Evolutionary conservation across 2,797 vertebrate species (phyloP).

Genomic region (Chelidonichthys spinosus): DNA sequence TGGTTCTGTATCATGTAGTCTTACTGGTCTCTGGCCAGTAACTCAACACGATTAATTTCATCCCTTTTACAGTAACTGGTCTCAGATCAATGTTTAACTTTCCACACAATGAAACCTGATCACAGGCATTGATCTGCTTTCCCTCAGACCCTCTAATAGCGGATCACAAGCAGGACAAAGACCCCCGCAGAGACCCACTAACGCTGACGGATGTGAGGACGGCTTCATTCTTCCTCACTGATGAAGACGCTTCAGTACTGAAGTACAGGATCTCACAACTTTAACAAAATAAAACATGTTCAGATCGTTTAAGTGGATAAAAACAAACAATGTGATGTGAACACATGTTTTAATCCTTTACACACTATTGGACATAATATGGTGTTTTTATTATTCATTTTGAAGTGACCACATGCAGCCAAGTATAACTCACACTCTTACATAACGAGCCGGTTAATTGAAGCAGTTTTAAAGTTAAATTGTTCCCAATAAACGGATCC

Average conservation of each 20-base stretch:
- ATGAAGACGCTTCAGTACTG: neutral
- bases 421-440: neutral
- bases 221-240: neutral
- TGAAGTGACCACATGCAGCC: neutral
- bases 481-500: conserved; percentile 51
- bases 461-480: conserved; percentile 6
- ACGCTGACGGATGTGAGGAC: conserved; percentile 4
- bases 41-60: conserved; percentile 66
- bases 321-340: neutral
- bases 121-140: conserved; percentile 61
- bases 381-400: neutral
- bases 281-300: neutral
- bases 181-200: neutral
- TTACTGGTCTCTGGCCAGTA: neutral
- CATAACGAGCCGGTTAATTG: conserved; percentile 28
- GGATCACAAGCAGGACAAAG: neutral
- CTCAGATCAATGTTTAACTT: conserved; percentile 69
- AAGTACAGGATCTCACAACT: neutral
- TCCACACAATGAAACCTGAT: conserved; percentile 67
- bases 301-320: too few relatives aligned
- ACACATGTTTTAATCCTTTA: neutral
- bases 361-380: neutral
- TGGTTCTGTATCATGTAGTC: too few relatives aligned
- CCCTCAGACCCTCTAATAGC: conserved; percentile 19
- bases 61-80: conserved; percentile 68